Base-by-base conservation (phyloP, 2,113 vertebrate species). In the Ammodytes marinus region DNA sequence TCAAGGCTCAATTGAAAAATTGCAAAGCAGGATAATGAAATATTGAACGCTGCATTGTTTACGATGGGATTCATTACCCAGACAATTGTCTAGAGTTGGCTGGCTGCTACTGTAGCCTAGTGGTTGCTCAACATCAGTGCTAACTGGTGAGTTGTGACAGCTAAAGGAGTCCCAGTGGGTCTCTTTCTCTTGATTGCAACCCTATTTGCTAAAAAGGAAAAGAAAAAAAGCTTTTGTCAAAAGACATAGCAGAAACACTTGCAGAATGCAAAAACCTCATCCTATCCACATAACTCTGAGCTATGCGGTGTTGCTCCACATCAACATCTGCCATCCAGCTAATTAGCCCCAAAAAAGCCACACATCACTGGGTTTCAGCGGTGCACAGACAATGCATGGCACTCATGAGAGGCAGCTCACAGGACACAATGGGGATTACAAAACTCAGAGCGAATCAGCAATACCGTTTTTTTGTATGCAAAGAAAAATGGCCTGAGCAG, bases 301-400 rank as follows among this genome's bases (percentile, higher is more conserved):
- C 69, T 77, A 64, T 43, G 74, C 89, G 82, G 86, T 45, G 61
- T 79, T 69, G 77, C 69, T 83, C 52, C 64, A 88, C 89, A 86
- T 88, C 89, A 93, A 93, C 93, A 94, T 93, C 93, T 94, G 91
- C 84, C 87, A 86, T 88, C 57, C 73, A 75, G 79, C 86, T 95
- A 95, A 95, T 95, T 94, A 93, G 91, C 77, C 78, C 68, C 77
- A 60, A 73, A 91, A 89, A 88, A 88, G 87, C 84, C 86, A 93
- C 94, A 93, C 94, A 91, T 93, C 91, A 80, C 74, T 90, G 90
- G 86, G 88, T 83, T 90, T 86, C 87, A 90, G 91, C 10, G 59
- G 83, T 80, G 80, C 83, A 72, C 66, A 84, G 82, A 93, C 84
- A 90, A 85, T 65, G 84, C 80, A 72, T 77, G 86, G 84, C 91